These are phyloP conservation scores for Trichopria drosophilae DNA, from an alignment of 2,888 invertebrate genomes.

Conservation along the genomic window DNA sequence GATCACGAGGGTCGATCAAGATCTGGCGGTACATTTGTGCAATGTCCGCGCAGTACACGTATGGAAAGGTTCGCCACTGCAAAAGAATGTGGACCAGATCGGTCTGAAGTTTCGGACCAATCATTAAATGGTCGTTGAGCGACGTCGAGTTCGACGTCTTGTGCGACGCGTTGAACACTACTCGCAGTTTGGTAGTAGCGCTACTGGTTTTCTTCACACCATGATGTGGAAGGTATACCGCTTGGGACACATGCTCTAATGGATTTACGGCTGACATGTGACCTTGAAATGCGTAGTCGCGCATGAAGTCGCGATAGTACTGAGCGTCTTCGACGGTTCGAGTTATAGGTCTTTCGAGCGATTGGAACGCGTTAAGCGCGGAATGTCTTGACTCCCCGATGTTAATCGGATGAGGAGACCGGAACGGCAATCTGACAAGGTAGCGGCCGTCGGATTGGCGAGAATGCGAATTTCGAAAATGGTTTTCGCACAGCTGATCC, in stretches of 20 bases:
- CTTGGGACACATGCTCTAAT: background rate
- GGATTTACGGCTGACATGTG: conserved; percentile 7
- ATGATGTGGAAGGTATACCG: no score
- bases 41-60: no score
- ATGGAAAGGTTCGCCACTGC: background rate
- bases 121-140: background rate
- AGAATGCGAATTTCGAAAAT: background rate
- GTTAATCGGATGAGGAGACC: no score
- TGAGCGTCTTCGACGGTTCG: conserved; percentile 4
- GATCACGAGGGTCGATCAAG: background rate
- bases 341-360: conserved; percentile 5
- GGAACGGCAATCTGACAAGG: no score
- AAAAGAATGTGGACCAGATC: background rate
- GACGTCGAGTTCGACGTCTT: background rate
- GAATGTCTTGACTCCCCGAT: no score
- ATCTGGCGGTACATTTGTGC: no score
- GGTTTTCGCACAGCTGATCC: background rate
- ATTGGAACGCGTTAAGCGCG: background rate
- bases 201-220: no score
- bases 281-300: conserved; percentile 9
- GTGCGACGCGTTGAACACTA: background rate
- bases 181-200: no score
- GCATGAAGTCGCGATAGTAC: conserved; percentile 17
- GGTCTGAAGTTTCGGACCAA: background rate
- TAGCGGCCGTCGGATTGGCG: no score